Base-by-base conservation (phyloP, 2,113 vertebrate genomes). In the Plestiodon gilberti region DNA sequence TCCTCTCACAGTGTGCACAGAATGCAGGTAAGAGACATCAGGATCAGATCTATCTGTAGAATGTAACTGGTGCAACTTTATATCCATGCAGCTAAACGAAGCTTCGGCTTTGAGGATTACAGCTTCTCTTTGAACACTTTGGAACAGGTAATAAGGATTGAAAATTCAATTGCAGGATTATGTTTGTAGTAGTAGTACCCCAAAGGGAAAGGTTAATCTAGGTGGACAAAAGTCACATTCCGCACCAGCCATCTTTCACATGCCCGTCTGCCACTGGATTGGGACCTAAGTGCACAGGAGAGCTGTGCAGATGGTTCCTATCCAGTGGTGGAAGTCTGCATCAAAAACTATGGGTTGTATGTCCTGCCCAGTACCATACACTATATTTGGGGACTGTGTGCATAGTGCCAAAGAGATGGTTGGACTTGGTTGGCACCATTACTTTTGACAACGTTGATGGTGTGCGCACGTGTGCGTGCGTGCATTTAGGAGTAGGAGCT, bases 101-200 rank as follows among this genome's bases (percentile, higher is more conserved):
- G 17, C 81, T 96, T 96, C 52, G 81, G 87, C 80, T 83, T 97
- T 5, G 96, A 97, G 87, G 97, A 97, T 14, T 97, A 97, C 93
- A 97, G 96, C 90, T 95, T 97, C 88, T 97, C 97, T 0, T 88
- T 96, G 93, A 93, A 92, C 48, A 96, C 95, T 55, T 82, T 97
- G 92, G 96, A 96, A 64, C 96, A 97, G 96, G 96, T 96, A 90
- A 65, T 1, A 90, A 20, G 3, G 6, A 38, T 67, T 2, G 33
- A 80, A 81, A 87, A 13, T 52, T 22, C 15, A 25, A 48, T 6
- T 17, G 38, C 10, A 38, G 22, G 18, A 6, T n/a, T n/a, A n/a
- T 18, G 17, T 9, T 78, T 35, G 18, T 35, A 78, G 38, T 22
- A 30, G 25, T 59, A 17, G 25, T 28, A 14, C 1, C 78, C 3